Base-by-base conservation (phyloP, 64 coral and sea anemone genomes). In the Montipora foliosa region DNA sequence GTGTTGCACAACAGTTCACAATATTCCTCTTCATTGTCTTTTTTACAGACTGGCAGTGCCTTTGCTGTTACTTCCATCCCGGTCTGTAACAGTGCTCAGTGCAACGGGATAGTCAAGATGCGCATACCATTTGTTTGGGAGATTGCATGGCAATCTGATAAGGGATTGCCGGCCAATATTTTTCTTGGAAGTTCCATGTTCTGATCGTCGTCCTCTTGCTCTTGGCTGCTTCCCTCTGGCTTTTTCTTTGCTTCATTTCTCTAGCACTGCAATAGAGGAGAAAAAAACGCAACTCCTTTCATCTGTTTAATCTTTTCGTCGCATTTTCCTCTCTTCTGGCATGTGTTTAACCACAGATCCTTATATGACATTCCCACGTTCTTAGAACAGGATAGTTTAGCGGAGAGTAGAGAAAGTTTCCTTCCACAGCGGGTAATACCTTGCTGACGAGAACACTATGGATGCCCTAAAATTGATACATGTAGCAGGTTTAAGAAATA, bases 141-240 rank as follows among this genome's bases (percentile, higher is more conserved):
- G 87, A 89, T 15, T 89, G 87, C 9, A 89, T 44, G 12, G 87
- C 87, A 19, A 89, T 57, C 87, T 73, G 78, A 44, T 77, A 89
- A 44, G 73, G 47, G 1, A 89, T 89, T 11, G 73, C 72, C 46
- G 87, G 87, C 57, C 80, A 67, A 5, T 60, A 67, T 22, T 14
- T 83, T 67, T 83, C 57, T 14, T 10, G 22, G 81, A 3, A 83
- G 37, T 64, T 14, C n/a, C 1, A 13, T 2, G 21, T 64, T 83
- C 71, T 89, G 50, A 11, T 57, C n/a, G 25, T 53, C 8, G 51
- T 47, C 49, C 37, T 89, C 29, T 12, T 77, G 14, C 11, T 60
- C n/a, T 22, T 89, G 87, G 74, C 20, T 50, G 60, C 48, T 13
- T 48, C 2, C 44, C 8, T 86, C 13, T 4, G 12, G 2, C 22